Conservation (phyloP, 2,113 vertebrate genomes). For the Grammatotria lemairii region DNA sequence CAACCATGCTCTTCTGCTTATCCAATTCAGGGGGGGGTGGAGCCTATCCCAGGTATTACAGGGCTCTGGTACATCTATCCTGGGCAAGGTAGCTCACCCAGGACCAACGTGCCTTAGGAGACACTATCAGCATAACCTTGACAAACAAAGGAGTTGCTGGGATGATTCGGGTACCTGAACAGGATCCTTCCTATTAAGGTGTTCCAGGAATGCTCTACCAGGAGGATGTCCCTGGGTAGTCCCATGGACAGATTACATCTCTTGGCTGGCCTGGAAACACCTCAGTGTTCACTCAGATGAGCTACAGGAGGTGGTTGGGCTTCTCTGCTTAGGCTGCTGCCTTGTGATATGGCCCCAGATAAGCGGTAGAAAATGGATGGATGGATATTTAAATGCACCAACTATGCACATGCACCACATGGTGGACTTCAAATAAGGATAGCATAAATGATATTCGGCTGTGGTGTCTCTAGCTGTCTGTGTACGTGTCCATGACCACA, state of each 20-base stretch:
- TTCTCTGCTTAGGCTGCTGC: not conserved
- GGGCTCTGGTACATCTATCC: not conserved
- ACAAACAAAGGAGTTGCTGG: accelerated
- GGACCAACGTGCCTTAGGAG: not conserved
- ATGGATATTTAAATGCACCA: not conserved
- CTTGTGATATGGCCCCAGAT: not conserved
- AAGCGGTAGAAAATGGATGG: not conserved
- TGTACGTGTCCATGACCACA: not conserved
- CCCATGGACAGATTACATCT: not conserved
- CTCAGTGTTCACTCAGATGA: accelerated
- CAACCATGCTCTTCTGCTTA: not conserved
- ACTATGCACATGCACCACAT: not conserved
- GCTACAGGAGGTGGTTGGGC: accelerated
- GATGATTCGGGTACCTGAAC: not conserved
- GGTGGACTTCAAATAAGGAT: not conserved
- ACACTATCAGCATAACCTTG: not conserved
- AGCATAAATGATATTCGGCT: not conserved
- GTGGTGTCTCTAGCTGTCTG: not conserved
- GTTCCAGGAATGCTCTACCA: accelerated
- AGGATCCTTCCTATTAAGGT: not conserved
- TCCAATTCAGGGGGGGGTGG: not conserved
- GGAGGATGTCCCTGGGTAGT: not conserved
- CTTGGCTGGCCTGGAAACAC: not conserved
- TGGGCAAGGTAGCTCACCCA: not conserved
- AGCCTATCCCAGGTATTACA: not conserved